phyloP scores from a whole-genome alignment of 2,797 vertebrate genomes.

The Girardinus metallicus region DNA sequence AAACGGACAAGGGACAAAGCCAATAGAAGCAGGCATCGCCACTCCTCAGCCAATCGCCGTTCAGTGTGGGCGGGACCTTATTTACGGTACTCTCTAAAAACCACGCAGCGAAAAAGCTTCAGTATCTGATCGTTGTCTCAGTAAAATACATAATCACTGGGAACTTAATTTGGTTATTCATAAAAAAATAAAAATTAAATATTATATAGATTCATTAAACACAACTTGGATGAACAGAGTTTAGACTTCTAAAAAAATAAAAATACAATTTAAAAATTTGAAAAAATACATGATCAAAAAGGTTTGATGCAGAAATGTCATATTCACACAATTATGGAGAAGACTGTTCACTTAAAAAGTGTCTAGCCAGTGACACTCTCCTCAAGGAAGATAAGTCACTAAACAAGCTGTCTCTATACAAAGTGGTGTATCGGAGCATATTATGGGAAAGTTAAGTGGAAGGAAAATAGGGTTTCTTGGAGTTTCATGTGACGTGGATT shows the following conservation, averaged over 20 bases:
- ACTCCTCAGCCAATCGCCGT: conserved; percentile 52
- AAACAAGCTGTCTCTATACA: neutral
- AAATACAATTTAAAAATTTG: neutral
- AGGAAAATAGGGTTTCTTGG: neutral
- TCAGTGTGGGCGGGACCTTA: conserved; percentile 24
- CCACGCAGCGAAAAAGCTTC: conserved; percentile 9
- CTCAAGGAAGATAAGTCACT: neutral
- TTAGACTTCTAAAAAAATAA: neutral
- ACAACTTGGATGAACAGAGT: neutral
- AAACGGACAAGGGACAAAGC: conserved; percentile 42
- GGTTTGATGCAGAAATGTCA: neutral
- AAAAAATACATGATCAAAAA: neutral
- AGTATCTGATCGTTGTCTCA: too few species aligned
- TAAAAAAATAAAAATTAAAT: neutral
- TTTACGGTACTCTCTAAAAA: conserved; percentile 10
- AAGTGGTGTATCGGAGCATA: neutral
- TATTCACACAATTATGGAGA: neutral
- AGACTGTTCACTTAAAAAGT: neutral
- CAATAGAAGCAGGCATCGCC: conserved; percentile 37
- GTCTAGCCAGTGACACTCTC: neutral
- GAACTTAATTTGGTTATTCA: neutral
- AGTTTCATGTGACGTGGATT: neutral
- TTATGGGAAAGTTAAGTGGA: neutral
- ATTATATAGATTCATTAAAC: neutral
- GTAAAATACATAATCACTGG: neutral